Evolutionary conservation across 1,140 invertebrate species (phyloP).

Genomic region (Conus ventricosus): DNA sequence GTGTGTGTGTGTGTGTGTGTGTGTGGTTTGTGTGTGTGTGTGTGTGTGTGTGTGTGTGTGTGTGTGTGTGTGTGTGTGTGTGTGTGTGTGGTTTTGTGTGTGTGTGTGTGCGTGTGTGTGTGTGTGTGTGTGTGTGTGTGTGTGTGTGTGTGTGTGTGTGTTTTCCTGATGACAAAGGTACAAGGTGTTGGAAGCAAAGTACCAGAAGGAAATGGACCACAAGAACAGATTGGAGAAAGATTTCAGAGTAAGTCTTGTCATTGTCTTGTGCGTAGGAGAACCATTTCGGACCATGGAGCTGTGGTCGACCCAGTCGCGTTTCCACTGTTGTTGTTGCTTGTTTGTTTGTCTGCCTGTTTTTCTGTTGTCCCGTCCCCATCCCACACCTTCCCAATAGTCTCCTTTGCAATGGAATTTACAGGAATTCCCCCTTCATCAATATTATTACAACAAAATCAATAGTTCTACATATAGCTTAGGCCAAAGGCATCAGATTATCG

Average conservation of each 20-base stretch:
- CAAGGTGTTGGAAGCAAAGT: slow-evolving; percentile 60
- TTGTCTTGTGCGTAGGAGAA: neutral
- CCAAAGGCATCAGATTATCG: too few species aligned
- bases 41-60: neutral
- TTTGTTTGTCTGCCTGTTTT: neutral
- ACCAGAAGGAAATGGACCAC: slow-evolving; percentile 61
- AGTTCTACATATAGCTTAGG: too few species aligned
- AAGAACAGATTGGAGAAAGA: slow-evolving; percentile 64
- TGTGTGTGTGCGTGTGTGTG: neutral
- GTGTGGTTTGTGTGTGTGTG: neutral
- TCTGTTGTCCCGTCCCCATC: neutral
- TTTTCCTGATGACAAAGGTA: slow-evolving; percentile 49
- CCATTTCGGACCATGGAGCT: neutral
- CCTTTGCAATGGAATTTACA: too few species aligned
- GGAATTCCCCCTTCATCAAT: too few species aligned
- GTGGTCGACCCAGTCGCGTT: neutral
- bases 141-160: neutral
- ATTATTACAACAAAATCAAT: too few species aligned
- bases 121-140: neutral
- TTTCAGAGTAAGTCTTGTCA: slow-evolving; percentile 50
- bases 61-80: neutral
- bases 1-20: neutral
- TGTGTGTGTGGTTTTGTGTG: neutral
- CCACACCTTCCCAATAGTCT: too few species aligned
- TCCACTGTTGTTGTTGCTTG: neutral